phyloP scores from a whole-genome alignment of 1,140 invertebrate species.

The Pararge aegeria region DNA sequence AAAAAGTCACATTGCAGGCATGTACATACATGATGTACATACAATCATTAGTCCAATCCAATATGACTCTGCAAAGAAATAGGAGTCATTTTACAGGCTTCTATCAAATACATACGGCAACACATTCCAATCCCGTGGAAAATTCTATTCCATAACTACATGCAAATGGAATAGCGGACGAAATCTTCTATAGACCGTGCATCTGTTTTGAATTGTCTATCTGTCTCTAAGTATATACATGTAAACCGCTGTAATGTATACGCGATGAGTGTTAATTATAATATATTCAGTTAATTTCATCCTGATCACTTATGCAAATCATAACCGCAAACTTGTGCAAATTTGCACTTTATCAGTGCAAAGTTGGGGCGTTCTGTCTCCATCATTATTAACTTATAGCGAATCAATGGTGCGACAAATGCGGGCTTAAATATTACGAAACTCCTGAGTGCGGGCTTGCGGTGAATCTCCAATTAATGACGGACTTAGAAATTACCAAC shows the following conservation, averaged over 20 bases:
- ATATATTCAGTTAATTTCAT: neutral
- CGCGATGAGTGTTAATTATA: neutral
- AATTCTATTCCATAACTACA: too few species aligned
- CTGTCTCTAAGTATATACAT: too few species aligned
- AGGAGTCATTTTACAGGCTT: too few species aligned
- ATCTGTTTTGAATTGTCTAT: too few species aligned
- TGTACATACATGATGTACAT: too few species aligned
- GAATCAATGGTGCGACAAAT: slow-evolving; percentile 60
- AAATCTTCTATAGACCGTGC: too few species aligned
- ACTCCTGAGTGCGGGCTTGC: slow-evolving; percentile 45
- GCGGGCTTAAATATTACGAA: slow-evolving; percentile 59
- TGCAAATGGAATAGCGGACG: too few species aligned
- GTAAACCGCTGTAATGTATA: neutral
- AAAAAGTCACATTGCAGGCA: too few species aligned
- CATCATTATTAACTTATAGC: slow-evolving; percentile 33
- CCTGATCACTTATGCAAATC: slow-evolving; percentile 16
- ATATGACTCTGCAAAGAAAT: too few species aligned
- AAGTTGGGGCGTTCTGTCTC: slow-evolving; percentile 17
- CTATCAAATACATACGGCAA: too few species aligned
- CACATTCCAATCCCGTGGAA: too few species aligned
- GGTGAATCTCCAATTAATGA: slow-evolving; percentile 63
- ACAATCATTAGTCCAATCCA: too few species aligned
- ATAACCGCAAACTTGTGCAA: slow-evolving; percentile 17
- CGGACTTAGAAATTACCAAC: slow-evolving; percentile 58
- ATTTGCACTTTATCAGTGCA: slow-evolving; percentile 24